Base-by-base conservation (phyloP, 2,888 invertebrate genomes). In the Drosophila rellima region DNA sequence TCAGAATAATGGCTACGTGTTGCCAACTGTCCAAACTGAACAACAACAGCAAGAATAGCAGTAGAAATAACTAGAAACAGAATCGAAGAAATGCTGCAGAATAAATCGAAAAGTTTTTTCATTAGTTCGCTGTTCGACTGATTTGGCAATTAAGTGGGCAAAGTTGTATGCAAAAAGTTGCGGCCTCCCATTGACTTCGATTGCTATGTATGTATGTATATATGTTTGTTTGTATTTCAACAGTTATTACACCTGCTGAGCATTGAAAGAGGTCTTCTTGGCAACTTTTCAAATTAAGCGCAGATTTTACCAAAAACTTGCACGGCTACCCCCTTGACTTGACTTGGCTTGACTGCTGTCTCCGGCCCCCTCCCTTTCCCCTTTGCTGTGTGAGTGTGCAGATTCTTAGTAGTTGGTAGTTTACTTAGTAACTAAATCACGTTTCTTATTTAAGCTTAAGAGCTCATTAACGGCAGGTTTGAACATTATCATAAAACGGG, bases 381-480 rank as follows among this genome's bases (percentile, higher is more conserved):
- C 40, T 42, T 4, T 17, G 11, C 11, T 15, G 17, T 31, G 17
- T 50, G 2, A 2, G 56, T 50, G 37, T 51, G 33, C 26, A 44
- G 40, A 37, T 66, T 69, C 59, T 62, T 67, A 70, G 74, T 88
- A 80, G 82, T 82, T 78, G 68, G 71, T 80, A 88, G 88, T 85
- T 85, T 85, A 85, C 89, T 86, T 86, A 84, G 89, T 86, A 86
- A 76, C 85, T 88, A 84, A 86, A 90, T 88, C 89, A 89, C 90
- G 89, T 87, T 84, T 85, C 90, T 88, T 89, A 90, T 89, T 89
- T 90, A 80, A 85, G 90, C 90, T 89, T 84, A 89, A 90, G 90
- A 88, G 88, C 90, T 90, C 89, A 90, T 85, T 87, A 88, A 86
- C 79, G 86, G 71, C 86, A 82, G 84, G 82, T 78, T 74, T 72